phyloP scores from a whole-genome alignment of 2,888 invertebrate species.

The Piscicola geometra region DNA sequence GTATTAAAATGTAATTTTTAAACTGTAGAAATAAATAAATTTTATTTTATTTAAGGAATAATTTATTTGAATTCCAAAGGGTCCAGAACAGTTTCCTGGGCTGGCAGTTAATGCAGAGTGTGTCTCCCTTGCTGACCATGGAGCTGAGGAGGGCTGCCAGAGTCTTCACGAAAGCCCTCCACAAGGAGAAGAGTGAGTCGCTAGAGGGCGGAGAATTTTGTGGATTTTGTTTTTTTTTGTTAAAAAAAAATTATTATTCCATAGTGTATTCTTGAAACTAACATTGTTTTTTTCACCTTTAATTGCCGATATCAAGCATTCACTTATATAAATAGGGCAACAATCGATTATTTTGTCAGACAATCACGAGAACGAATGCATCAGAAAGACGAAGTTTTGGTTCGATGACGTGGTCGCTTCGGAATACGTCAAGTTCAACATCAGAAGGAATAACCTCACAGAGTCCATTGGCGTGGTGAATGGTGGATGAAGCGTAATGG shows the following conservation, averaged over 20 bases:
- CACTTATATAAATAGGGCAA: background rate
- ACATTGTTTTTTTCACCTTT: background rate
- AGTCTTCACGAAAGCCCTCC: background rate
- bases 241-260: no score
- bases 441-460: background rate
- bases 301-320: background rate
- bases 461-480: background rate
- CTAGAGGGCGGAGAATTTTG: background rate
- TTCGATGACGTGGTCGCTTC: conserved; percentile 22
- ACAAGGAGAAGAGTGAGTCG: background rate
- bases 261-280: no score
- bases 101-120: conserved; percentile 21
- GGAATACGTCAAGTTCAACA: background rate
- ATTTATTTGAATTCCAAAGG: background rate
- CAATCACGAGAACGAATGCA: conserved; percentile 4
- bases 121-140: conserved; percentile 1
- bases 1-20: background rate
- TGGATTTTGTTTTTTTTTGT: background rate
- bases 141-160: background rate
- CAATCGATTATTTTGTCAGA: background rate
- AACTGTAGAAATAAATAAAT: background rate
- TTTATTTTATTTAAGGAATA: conserved; percentile 5
- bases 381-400: conserved; percentile 14
- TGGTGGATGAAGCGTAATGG: no score
- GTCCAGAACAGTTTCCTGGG: conserved; percentile 7